phyloP scores from a whole-genome alignment of 1,140 invertebrate genomes.

The Aphelenchoides besseyi region DNA sequence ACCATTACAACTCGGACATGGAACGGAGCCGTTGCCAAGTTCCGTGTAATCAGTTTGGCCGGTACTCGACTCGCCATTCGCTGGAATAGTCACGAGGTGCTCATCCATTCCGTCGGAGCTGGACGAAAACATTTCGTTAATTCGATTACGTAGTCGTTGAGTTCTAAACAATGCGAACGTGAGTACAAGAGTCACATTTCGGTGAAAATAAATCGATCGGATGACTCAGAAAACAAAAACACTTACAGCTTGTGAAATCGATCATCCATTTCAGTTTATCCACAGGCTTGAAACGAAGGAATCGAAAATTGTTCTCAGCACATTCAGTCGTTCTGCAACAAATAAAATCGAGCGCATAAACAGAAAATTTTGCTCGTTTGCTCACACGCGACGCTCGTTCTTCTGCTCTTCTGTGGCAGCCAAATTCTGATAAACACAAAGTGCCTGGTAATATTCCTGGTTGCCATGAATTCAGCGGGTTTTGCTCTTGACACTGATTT shows the following conservation, averaged over 20 bases:
- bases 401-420: neutral
- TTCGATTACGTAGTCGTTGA: neutral
- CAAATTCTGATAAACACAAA: too few relatives aligned
- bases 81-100: conserved; percentile 1
- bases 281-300: too few relatives aligned
- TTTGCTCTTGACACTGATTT: conserved; percentile 20
- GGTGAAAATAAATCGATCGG: neutral
- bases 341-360: neutral
- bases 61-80: neutral
- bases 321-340: neutral
- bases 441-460: too few relatives aligned
- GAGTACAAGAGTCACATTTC: too few relatives aligned
- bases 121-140: neutral
- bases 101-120: conserved; percentile 7
- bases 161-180: conserved; percentile 5
- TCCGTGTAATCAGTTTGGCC: conserved; percentile 45
- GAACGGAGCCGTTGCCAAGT: conserved; percentile 60
- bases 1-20: conserved; percentile 63
- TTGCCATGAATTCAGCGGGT: too few relatives aligned
- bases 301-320: neutral
- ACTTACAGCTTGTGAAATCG: neutral
- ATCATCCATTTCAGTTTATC: neutral
- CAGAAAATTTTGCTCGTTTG: neutral
- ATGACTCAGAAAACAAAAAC: neutral
- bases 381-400: neutral